These are phyloP conservation scores for Lordiphosa andalusiaca DNA, from an alignment of 2,888 invertebrate genomes.

Conservation along the genomic window DNA sequence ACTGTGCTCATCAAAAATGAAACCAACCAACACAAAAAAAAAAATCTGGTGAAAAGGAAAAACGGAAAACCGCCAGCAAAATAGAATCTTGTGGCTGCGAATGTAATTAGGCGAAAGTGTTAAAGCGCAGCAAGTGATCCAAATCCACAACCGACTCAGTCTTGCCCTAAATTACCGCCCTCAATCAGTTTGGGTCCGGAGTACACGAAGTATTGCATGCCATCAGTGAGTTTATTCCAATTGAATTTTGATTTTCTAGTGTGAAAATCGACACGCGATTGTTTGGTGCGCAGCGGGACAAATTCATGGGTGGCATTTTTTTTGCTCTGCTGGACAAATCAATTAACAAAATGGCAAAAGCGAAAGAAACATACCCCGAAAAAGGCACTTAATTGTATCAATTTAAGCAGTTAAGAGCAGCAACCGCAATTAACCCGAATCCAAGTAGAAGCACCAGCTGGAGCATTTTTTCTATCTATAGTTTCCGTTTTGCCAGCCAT, in stretches of 20 bases:
- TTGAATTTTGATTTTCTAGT: slow-evolving; percentile 48
- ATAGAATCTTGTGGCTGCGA: slow-evolving; percentile 5
- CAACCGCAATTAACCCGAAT: background rate
- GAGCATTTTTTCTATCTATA: background rate
- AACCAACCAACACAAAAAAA: no score
- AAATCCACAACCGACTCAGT: background rate
- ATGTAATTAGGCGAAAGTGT: slow-evolving; percentile 14
- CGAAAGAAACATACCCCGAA: slow-evolving; percentile 56
- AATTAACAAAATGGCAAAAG: no score
- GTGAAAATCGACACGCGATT: slow-evolving; percentile 47
- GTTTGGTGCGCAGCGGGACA: slow-evolving; percentile 24
- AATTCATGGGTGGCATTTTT: slow-evolving; percentile 26
- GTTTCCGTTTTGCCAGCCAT: slow-evolving; percentile 1
- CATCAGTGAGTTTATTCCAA: slow-evolving; percentile 47
- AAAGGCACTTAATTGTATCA: slow-evolving; percentile 70
- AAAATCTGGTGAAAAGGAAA: no score
- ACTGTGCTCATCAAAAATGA: no score
- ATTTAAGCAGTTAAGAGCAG: slow-evolving; percentile 59
- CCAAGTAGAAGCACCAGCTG: slow-evolving; percentile 4
- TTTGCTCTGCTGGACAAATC: slow-evolving; percentile 56
- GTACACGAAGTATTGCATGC: slow-evolving; percentile 33
- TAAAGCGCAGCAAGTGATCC: background rate
- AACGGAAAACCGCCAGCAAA: background rate
- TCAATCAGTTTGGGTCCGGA: slow-evolving; percentile 5
- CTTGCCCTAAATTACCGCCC: background rate